Evolutionary conservation across 2,113 vertebrate genomes (phyloP).

Genomic region (Ammodytes marinus): DNA sequence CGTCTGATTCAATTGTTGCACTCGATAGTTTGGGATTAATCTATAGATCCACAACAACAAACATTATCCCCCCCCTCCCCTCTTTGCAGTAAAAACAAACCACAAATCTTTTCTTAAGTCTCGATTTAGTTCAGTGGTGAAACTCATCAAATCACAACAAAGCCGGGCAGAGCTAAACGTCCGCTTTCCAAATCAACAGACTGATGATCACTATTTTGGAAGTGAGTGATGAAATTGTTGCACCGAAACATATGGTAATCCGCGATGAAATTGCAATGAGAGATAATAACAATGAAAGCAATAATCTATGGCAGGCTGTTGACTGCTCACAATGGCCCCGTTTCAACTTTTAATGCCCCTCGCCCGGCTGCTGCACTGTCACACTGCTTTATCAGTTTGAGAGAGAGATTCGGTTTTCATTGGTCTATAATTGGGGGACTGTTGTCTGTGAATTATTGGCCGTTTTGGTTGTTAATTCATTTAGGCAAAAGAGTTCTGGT

Average conservation of each 20-base stretch:
- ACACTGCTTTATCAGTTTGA: constrained; percentile 32
- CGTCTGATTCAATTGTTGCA: constrained; percentile 4
- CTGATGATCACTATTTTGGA: constrained; percentile 55
- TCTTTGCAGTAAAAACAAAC: background rate
- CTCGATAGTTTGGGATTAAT: constrained; percentile 2
- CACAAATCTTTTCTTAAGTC: constrained; percentile 9
- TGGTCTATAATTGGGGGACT: constrained; percentile 16
- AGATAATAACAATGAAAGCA: constrained; percentile 52
- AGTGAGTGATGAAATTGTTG: constrained; percentile 58
- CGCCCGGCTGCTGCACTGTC: constrained; percentile 45
- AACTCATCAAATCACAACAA: constrained; percentile 17
- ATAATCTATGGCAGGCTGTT: constrained; percentile 46
- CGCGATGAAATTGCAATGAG: constrained; percentile 42
- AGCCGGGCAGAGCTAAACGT: constrained; percentile 12
- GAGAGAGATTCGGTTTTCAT: constrained; percentile 16
- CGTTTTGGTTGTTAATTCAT: background rate
- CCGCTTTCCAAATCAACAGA: constrained; percentile 43
- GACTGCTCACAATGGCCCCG: constrained; percentile 34
- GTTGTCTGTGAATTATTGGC: background rate
- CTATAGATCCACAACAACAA: background rate
- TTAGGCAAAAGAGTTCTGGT: background rate
- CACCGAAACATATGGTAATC: constrained; percentile 54
- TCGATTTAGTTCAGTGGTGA: constrained; percentile 34
- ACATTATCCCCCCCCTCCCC: no score
- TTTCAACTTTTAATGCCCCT: constrained; percentile 38